phyloP scores from a whole-genome alignment of 64 coral and sea anemone genomes.

The Porites australiensis region DNA sequence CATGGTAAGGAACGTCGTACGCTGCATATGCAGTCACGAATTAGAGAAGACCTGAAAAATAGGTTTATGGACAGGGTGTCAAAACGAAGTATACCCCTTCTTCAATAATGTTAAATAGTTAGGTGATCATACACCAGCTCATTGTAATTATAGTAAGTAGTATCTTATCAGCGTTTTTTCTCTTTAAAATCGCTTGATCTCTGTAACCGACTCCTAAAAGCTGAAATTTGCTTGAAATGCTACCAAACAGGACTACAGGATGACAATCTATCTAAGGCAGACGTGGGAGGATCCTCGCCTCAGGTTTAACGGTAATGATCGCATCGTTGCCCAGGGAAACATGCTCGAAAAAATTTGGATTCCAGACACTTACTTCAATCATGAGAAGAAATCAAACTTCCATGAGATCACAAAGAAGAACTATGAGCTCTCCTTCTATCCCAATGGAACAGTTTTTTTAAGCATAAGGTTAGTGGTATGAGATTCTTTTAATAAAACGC shows the following conservation, averaged over 20 bases:
- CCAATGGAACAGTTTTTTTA: slow-evolving; percentile 67
- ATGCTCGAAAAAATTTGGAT: slow-evolving; percentile 80
- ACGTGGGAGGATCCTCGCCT: slow-evolving; percentile 79
- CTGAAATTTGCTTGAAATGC: not conserved
- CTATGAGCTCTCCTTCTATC: slow-evolving; percentile 49
- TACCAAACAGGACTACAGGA: slow-evolving; percentile 45
- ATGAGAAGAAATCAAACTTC: slow-evolving; percentile 69
- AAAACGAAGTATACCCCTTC: no score
- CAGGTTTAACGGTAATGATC: slow-evolving; percentile 2
- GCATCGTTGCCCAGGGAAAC: slow-evolving; percentile 54
- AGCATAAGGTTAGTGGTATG: slow-evolving; percentile 59
- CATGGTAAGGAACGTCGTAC: slow-evolving; percentile 49
- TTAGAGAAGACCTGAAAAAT: no score
- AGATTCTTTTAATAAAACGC: no score
- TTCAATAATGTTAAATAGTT: no score
- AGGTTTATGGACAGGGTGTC: no score
- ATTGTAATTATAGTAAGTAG: no score
- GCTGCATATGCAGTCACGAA: not conserved
- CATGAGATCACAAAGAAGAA: slow-evolving; percentile 82
- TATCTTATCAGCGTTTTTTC: no score
- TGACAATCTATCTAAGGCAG: slow-evolving; percentile 70
- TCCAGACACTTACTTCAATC: slow-evolving; percentile 76
- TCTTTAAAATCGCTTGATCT: no score
- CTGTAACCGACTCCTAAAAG: no score
- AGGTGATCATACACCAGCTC: no score